phyloP scores from a whole-genome alignment of 1,140 invertebrate species.

The Paralvinella palmiformis region DNA sequence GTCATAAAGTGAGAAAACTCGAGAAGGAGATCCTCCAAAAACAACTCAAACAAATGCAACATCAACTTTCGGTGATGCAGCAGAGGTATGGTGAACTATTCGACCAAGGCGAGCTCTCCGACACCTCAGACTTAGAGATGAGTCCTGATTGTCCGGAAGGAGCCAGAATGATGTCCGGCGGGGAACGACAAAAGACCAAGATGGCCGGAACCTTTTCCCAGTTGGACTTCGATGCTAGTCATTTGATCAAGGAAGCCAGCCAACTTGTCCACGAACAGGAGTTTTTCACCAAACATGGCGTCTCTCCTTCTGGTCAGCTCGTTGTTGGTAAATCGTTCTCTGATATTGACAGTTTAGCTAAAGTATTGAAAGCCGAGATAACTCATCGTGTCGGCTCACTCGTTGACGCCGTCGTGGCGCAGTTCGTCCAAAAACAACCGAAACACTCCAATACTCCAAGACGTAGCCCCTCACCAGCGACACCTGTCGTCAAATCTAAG shows the following conservation, averaged over 20 bases:
- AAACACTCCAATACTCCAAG: too few relatives aligned
- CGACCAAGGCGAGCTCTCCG: conserved; percentile 52
- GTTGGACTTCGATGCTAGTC: conserved; percentile 18
- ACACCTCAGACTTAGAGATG: background rate
- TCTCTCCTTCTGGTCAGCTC: conserved; percentile 17
- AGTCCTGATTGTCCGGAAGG: background rate
- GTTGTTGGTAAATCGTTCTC: conserved; percentile 38
- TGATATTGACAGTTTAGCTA: conserved; percentile 79
- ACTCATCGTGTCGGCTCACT: conserved; percentile 60
- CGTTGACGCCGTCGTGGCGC: conserved; percentile 80
- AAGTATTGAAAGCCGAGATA: conserved; percentile 83
- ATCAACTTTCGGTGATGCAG: conserved; percentile 83
- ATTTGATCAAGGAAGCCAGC: conserved; percentile 26
- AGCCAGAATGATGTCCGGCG: background rate
- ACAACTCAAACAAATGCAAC: conserved; percentile 78
- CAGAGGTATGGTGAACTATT: conserved; percentile 82
- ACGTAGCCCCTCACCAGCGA: conserved; percentile 49
- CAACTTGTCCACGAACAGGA: conserved; percentile 58
- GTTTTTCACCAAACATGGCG: conserved; percentile 50
- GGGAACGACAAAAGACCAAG: background rate
- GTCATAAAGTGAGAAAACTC: conserved; percentile 53
- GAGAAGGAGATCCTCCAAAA: conserved; percentile 70
- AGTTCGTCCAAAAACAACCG: conserved; percentile 63
- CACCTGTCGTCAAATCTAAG: conserved; percentile 57
- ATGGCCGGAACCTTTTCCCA: background rate